Evolutionary conservation across 2,888 invertebrate species (phyloP).

Genomic region (Drosophila koepferae): DNA sequence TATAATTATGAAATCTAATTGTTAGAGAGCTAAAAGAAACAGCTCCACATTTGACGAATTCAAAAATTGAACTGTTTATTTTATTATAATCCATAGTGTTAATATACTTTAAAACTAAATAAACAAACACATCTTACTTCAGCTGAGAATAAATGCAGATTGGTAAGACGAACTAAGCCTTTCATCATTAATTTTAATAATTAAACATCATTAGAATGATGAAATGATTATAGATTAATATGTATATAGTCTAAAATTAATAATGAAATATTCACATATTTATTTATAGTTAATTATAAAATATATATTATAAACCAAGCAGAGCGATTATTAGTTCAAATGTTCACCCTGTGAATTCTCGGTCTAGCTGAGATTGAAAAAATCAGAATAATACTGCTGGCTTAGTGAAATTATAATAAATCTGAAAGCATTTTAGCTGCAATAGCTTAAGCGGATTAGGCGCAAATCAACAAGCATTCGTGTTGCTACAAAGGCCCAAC

Average conservation of each 20-base stretch:
- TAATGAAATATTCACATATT: too few relatives aligned
- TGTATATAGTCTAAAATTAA: too few relatives aligned
- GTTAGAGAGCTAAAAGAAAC: too few relatives aligned
- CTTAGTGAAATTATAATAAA: conserved; percentile 51
- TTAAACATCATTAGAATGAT: too few relatives aligned
- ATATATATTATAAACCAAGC: not conserved
- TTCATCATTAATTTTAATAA: too few relatives aligned
- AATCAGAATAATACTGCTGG: conserved; percentile 5
- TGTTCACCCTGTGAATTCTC: not conserved
- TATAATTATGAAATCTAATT: too few relatives aligned
- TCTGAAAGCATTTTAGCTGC: conserved; percentile 31
- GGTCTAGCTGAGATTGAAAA: not conserved
- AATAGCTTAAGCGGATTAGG: conserved; percentile 65
- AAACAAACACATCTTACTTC: too few relatives aligned
- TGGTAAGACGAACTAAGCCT: too few relatives aligned
- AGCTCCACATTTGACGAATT: too few relatives aligned
- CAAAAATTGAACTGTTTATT: too few relatives aligned
- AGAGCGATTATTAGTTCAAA: not conserved
- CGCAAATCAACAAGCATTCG: conserved; percentile 66
- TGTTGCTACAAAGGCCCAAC: conserved; percentile 57
- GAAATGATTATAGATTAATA: not conserved
- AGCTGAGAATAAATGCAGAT: not conserved
- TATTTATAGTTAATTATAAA: not conserved
- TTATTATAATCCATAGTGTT: too few relatives aligned
- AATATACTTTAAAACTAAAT: too few relatives aligned